A percentile compares a stretch with the other conserved stretches of the same genome.
Conservation (phyloP, 2,888 invertebrate genomes). For the Acleris literana region DNA sequence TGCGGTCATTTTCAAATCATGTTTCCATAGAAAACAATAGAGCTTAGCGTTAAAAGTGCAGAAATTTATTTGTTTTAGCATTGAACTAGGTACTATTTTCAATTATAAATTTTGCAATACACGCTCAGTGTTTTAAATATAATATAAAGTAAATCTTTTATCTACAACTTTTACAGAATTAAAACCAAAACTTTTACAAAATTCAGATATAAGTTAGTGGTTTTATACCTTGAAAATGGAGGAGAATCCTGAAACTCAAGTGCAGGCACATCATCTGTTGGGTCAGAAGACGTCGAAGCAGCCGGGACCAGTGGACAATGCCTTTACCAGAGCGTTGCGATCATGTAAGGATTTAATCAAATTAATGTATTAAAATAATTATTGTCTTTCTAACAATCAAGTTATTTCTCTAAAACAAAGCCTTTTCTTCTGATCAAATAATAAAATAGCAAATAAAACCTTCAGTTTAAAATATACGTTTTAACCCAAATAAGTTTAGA, state of each 20-base stretch:
- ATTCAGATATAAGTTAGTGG: not conserved
- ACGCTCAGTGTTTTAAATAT: not conserved
- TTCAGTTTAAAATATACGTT: no score
- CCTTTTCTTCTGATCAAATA: no score
- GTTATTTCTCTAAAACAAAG: no score
- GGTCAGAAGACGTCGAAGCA: constrained; percentile 60
- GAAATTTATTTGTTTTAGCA: no score
- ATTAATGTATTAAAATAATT: not conserved
- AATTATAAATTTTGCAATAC: not conserved
- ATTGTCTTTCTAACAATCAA: no score
- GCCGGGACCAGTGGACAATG: constrained; percentile 58
- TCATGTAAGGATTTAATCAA: constrained; percentile 65
- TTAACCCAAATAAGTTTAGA: no score
- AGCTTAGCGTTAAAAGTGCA: no score
- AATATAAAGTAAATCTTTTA: not conserved
- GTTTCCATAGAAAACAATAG: not conserved
- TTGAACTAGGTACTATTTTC: not conserved
- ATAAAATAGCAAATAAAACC: no score
- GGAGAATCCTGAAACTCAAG: constrained; percentile 57
- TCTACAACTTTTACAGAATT: not conserved
- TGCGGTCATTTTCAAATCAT: not conserved
- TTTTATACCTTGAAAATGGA: constrained; percentile 51
- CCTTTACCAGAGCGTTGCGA: constrained; percentile 62
- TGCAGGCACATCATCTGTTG: constrained; percentile 72
- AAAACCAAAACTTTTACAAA: not conserved